Conservation (phyloP, 2,113 vertebrate genomes). For the Oceanodroma tethys region DNA sequence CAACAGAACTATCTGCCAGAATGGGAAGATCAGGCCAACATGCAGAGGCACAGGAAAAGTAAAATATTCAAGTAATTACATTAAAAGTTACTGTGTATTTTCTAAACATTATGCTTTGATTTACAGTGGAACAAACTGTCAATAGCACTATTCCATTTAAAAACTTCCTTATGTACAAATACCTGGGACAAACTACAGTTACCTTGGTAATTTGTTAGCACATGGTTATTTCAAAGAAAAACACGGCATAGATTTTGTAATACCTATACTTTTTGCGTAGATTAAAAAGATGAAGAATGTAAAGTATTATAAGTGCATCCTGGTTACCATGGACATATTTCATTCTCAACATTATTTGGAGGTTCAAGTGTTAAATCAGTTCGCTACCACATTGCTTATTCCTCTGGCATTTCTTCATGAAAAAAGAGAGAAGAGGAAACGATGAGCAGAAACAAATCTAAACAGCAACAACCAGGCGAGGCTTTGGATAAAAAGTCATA, state of each 20-base stretch:
- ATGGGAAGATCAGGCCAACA: background rate
- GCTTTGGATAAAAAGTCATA: background rate
- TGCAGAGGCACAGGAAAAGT: background rate
- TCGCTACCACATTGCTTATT: background rate
- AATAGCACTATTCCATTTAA: background rate
- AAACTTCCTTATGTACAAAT: background rate
- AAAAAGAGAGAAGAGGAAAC: background rate
- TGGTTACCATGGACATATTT: slow-evolving; percentile 7
- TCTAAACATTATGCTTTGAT: background rate
- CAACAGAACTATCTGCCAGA: background rate
- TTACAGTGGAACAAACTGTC: background rate
- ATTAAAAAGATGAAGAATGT: slow-evolving; percentile 2
- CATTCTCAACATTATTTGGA: background rate
- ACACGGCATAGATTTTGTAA: background rate
- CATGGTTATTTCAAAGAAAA: background rate
- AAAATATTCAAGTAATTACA: background rate
- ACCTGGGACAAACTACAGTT: background rate
- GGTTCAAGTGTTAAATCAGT: background rate
- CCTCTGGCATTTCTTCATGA: background rate
- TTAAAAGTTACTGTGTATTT: background rate
- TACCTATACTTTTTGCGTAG: background rate
- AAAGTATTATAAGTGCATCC: background rate
- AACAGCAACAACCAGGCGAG: background rate
- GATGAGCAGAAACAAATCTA: background rate
- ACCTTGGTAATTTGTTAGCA: background rate